These are phyloP conservation scores for Coilia nasus DNA, from an alignment of 2,797 vertebrate species.

Conservation along the genomic window DNA sequence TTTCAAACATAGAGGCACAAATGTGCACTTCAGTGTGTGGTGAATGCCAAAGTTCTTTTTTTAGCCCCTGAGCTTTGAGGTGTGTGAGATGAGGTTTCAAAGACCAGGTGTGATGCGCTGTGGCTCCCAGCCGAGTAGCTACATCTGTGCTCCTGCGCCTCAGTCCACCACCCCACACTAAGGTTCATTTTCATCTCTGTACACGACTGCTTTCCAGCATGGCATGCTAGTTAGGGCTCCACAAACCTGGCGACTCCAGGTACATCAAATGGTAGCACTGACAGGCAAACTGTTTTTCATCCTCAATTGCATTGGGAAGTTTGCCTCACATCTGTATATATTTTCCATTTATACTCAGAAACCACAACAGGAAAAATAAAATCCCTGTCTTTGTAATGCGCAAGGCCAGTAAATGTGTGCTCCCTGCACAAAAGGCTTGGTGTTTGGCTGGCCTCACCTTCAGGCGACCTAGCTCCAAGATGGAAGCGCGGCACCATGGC, in stretches of 20 bases:
- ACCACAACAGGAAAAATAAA: not conserved
- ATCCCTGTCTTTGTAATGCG: not conserved
- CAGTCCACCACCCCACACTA: not conserved
- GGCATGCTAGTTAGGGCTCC: not conserved
- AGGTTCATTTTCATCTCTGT: slow-evolving; percentile 18
- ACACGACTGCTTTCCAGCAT: not conserved
- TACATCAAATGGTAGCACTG: not conserved
- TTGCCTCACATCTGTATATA: not conserved
- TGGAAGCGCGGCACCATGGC: not conserved
- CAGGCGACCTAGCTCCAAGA: not conserved
- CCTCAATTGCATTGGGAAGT: not conserved
- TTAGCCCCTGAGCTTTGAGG: not conserved
- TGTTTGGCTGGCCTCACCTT: not conserved
- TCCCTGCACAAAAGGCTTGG: not conserved
- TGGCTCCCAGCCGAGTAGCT: slow-evolving; percentile 16
- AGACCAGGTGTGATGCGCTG: slow-evolving; percentile 19
- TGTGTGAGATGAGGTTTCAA: slow-evolving; percentile 21
- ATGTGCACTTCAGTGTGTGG: not conserved
- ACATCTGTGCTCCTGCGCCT: slow-evolving; percentile 9
- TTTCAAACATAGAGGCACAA: slow-evolving; percentile 6
- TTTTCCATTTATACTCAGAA: not conserved
- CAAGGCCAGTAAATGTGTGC: not conserved
- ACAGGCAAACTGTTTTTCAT: not conserved
- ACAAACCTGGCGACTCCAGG: not conserved
- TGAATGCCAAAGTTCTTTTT: not conserved